Base-by-base conservation (phyloP, 2,888 invertebrate species). In the Aleiodes testaceus region DNA sequence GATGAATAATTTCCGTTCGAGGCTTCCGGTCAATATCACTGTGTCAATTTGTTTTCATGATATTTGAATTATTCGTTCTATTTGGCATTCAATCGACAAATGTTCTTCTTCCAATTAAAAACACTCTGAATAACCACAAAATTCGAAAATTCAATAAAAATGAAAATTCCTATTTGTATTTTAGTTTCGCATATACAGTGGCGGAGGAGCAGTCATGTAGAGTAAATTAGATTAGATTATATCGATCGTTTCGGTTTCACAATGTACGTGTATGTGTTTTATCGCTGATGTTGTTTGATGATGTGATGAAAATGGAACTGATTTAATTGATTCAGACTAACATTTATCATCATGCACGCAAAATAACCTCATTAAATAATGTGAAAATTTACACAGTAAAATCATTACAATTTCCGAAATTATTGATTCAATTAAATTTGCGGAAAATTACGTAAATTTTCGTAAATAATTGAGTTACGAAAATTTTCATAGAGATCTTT, bases 1-100 rank as follows among this genome's bases (percentile, higher is more conserved):
- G 75, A 73, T 72, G 73, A 73, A 70, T 72, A 45, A 75, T 69
- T 75, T 75, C 75, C 74, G 70, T 3, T 16, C 11, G 36, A 16
- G 3, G 14, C 55, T 26, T 55, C 55, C 55, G 55, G 55, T 55
- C 52, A 52, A 52, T 55, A 55, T n/a, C 4, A 5, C 30, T n/a
- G 14, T 26, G 55, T 30, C 14, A 55, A 55, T 12, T 30, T 55
- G 14, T 30, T 55, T 30, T 26, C 14, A 16, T 55, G 30, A 30
- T 55, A 16, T 7, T 12, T 14, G n/a, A 6, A 26, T 26, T 55
- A 14, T 1, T 14, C 7, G 5, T 7, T 55, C 7, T 14, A 11
- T 50, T 36, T 36, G 36, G 7, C 7, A 18, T 16, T 50, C 18
- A 11, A 50, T 49, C 14, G 7, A 49, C n/a, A 49, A 49, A 49